Percentiles rank a stretch among this genome's conserved stretches.
Conservation (phyloP, 2,797 vertebrate genomes). For the Squalus acanthias region DNA sequence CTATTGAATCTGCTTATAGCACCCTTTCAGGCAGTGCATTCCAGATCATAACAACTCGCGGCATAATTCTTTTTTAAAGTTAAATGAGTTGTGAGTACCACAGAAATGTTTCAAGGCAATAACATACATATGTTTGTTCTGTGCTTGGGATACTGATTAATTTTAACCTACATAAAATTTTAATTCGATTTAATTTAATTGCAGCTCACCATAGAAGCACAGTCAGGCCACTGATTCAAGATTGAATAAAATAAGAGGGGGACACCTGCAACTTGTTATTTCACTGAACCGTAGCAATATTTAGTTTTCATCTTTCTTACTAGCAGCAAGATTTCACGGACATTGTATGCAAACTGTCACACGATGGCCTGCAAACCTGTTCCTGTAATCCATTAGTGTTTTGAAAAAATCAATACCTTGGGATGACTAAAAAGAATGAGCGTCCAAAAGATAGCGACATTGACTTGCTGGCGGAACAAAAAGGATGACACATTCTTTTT, state of each 20-base stretch:
- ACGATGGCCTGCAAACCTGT: neutral
- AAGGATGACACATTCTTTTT: neutral
- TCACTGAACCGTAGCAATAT: neutral
- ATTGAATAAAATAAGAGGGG: neutral
- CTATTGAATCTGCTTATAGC: neutral
- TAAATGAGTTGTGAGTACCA: no score
- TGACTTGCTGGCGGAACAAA: neutral
- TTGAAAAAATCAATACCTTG: neutral
- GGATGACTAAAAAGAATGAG: neutral
- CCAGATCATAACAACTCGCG: neutral
- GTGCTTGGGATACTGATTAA: neutral
- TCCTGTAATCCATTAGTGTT: conserved; percentile 13
- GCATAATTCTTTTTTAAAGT: neutral
- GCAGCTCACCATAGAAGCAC: neutral
- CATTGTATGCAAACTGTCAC: conserved; percentile 11
- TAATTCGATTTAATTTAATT: conserved; percentile 4
- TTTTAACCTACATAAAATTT: neutral
- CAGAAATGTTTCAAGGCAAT: neutral
- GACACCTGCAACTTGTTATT: neutral
- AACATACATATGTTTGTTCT: neutral
- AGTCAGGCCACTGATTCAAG: neutral
- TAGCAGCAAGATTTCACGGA: neutral
- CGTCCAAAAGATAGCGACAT: neutral
- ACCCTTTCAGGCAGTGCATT: neutral
- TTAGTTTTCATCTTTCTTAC: conserved; percentile 15